A percentile compares a stretch with the other conserved stretches of the same genome.
These are phyloP conservation scores for Luperina testacea DNA, from an alignment of 2,888 invertebrate genomes.

Conservation along the genomic window DNA sequence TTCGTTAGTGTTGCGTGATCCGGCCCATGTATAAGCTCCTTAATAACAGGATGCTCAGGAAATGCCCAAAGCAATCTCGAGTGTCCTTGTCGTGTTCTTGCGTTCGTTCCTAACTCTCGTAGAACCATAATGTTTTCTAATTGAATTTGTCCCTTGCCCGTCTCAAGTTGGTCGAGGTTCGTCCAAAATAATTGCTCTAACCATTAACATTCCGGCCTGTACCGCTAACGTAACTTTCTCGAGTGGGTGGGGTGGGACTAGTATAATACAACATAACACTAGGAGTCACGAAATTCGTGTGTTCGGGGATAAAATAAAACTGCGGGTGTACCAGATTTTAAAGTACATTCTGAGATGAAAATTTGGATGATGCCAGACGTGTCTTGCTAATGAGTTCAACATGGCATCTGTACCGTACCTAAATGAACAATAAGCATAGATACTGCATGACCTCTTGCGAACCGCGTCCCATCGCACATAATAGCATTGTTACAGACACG, in stretches of 20 bases:
- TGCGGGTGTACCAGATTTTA: conserved; percentile 48
- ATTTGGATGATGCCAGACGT: conserved; percentile 45
- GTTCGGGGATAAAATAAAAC: conserved; percentile 62
- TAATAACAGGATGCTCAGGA: conserved; percentile 49
- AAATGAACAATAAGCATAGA: conserved; percentile 56
- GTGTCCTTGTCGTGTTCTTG: conserved; percentile 62
- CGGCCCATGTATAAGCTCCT: conserved; percentile 54
- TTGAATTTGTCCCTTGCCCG: conserved; percentile 74
- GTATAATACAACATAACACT: conserved; percentile 73
- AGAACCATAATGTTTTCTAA: conserved; percentile 65
- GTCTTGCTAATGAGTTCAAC: conserved; percentile 63
- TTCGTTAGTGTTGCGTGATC: conserved; percentile 67
- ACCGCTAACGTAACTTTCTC: conserved; percentile 79
- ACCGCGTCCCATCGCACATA: conserved; percentile 56
- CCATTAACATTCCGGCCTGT: conserved; percentile 82
- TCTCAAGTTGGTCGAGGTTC: conserved; percentile 72
- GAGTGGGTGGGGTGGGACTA: conserved; percentile 75
- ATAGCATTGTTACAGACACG: conserved; percentile 66
- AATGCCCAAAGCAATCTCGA: conserved; percentile 56
- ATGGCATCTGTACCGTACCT: conserved; percentile 28
- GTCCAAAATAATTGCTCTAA: conserved; percentile 79
- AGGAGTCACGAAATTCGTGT: conserved; percentile 72
- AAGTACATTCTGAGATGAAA: conserved; percentile 36
- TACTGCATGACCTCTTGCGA: conserved; percentile 52
- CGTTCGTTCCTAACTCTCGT: conserved; percentile 48